A percentile compares a stretch with the other conserved stretches of the same genome.
Conservation (phyloP, 1,140 invertebrate genomes). For the Melipona quadrifasciata region DNA sequence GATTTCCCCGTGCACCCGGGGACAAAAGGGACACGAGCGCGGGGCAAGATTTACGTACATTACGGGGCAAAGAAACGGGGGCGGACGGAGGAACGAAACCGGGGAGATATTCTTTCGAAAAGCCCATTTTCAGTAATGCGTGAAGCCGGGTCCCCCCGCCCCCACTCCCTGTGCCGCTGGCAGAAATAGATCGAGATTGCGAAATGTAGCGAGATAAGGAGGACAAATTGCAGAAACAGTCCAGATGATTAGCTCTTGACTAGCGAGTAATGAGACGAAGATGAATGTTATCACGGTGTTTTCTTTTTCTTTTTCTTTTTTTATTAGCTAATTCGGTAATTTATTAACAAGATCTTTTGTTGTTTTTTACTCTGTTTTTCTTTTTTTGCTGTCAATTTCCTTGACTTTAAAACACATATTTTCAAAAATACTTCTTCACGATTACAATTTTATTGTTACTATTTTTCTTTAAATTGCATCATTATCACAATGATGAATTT, state of each 20-base stretch:
- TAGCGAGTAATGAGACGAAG: neutral
- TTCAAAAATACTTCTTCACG: too few relatives aligned
- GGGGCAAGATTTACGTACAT: slow-evolving; percentile 48
- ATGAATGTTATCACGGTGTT: neutral
- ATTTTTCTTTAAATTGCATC: neutral
- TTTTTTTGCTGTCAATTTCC: too few relatives aligned
- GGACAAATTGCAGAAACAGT: slow-evolving; percentile 40
- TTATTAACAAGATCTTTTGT: neutral
- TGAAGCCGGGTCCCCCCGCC: slow-evolving; percentile 17
- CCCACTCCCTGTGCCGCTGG: neutral
- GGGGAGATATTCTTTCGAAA: slow-evolving; percentile 57
- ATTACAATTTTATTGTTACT: neutral
- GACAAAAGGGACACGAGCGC: slow-evolving; percentile 26
- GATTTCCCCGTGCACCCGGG: slow-evolving; percentile 36
- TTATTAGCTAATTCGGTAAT: neutral
- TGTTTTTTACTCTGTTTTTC: too few relatives aligned
- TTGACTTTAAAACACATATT: too few relatives aligned
- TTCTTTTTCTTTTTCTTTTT: too few relatives aligned
- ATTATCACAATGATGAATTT: neutral
- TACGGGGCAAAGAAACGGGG: neutral
- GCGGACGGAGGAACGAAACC: neutral
- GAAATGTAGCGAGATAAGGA: slow-evolving; percentile 53
- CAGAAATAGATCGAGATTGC: slow-evolving; percentile 35
- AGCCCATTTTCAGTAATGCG: slow-evolving; percentile 34
- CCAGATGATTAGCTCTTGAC: slow-evolving; percentile 32